A percentile compares a stretch with the other conserved stretches of the same genome.
phyloP scores from a whole-genome alignment of 53 echinoderm and acorn worm genomes.

The Hippasteria phrygiana region DNA sequence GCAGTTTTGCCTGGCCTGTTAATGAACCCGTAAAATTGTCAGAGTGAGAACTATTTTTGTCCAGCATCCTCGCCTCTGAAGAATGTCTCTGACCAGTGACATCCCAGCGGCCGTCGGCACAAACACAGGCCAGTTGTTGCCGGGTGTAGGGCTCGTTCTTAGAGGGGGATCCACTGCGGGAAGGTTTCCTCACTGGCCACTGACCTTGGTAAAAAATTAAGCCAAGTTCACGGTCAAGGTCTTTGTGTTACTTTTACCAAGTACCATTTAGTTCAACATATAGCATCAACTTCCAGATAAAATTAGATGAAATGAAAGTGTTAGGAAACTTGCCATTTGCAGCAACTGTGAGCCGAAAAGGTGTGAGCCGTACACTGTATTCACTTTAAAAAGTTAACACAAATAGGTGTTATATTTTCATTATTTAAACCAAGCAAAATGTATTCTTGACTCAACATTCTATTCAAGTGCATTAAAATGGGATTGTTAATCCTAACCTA shows the following conservation, averaged over 20 bases:
- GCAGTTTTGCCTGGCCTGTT: too few species aligned
- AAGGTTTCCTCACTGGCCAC: neutral
- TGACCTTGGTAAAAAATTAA: neutral
- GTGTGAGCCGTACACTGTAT: neutral
- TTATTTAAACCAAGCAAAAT: too few species aligned
- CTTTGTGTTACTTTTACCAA: too few species aligned
- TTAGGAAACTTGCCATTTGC: neutral
- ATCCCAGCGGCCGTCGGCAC: neutral
- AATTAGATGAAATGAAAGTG: too few species aligned
- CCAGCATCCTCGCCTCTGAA: neutral
- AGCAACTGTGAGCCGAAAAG: neutral
- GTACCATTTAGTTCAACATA: too few species aligned
- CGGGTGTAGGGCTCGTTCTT: neutral
- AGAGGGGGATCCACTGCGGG: neutral
- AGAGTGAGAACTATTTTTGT: neutral
- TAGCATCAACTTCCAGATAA: too few species aligned
- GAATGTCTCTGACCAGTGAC: slow-evolving; percentile 1
- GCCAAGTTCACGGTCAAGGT: slow-evolving; percentile 17
- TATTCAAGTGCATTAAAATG: too few species aligned
- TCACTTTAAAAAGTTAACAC: too few species aligned
- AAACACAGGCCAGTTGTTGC: slow-evolving; percentile 24
- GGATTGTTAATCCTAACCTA: too few species aligned
- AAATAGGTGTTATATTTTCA: too few species aligned
- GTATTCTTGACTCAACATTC: too few species aligned
- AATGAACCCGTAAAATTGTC: neutral